Conservation (phyloP, 2,113 vertebrate genomes). For the Delphinus delphis region DNA sequence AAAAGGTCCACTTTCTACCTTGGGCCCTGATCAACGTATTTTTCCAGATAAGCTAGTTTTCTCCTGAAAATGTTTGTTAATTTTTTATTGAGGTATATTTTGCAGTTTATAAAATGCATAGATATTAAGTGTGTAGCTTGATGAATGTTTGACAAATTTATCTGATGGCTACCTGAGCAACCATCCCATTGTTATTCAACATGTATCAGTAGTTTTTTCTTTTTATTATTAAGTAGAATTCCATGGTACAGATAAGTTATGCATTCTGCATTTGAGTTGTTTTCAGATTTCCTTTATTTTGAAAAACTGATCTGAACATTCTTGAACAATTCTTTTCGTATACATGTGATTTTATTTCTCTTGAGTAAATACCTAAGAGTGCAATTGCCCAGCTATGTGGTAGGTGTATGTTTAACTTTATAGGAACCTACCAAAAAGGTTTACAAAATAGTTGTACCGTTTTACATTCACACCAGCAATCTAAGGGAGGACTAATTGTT, state of each 20-base stretch:
- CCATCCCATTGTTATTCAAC: not conserved
- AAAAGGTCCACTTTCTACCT: not conserved
- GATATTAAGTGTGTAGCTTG: not conserved
- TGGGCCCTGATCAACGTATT: not conserved
- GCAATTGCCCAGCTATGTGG: no score
- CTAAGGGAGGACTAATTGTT: not conserved
- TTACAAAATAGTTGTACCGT: not conserved
- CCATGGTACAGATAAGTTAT: not conserved
- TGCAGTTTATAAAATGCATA: not conserved
- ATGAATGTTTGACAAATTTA: not conserved
- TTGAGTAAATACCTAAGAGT: not conserved
- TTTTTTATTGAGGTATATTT: not conserved
- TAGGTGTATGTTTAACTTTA: not conserved
- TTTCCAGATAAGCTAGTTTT: not conserved
- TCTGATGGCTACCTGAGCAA: not conserved
- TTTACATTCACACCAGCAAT: not conserved
- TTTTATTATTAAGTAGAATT: not conserved
- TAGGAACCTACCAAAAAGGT: not conserved
- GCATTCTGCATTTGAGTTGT: not conserved
- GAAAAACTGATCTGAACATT: not conserved
- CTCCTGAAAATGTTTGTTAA: not conserved
- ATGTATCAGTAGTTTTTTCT: not conserved
- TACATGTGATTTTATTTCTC: not conserved
- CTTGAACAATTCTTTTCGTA: not conserved
- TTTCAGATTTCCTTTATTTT: not conserved